A percentile compares a stretch with the other conserved stretches of the same genome.
These are phyloP conservation scores for Tiliacea aurago DNA, from an alignment of 2,888 invertebrate genomes.

Conservation along the genomic window DNA sequence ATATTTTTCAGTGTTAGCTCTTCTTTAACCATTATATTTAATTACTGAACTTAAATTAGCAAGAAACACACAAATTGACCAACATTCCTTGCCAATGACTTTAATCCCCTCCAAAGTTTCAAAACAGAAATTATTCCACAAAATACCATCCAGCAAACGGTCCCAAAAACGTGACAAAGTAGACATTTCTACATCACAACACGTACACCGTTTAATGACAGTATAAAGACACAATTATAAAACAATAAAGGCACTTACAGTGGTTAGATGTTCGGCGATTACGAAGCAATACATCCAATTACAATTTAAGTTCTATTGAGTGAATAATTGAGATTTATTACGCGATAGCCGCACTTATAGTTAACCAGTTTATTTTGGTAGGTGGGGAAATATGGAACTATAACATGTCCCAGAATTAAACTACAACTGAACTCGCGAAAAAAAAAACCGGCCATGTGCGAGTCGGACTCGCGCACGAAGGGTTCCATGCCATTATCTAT, in stretches of 20 bases:
- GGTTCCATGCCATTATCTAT: no score
- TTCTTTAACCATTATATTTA: not conserved
- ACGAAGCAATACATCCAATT: constrained; percentile 56
- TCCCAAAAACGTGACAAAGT: constrained; percentile 30
- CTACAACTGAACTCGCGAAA: no score
- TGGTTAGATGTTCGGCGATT: constrained; percentile 58
- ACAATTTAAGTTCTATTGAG: constrained; percentile 58
- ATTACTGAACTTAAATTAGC: not conserved
- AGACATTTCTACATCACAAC: constrained; percentile 37
- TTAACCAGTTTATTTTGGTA: constrained; percentile 2
- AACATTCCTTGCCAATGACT: not conserved
- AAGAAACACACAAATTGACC: not conserved
- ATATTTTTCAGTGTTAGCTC: not conserved
- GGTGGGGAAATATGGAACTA: no score
- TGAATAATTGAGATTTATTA: constrained; percentile 72
- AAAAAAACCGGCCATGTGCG: no score
- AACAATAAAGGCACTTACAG: constrained; percentile 51
- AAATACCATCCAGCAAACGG: constrained; percentile 20
- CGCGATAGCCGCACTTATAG: constrained; percentile 32
- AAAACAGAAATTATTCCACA: constrained; percentile 3
- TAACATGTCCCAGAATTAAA: no score
- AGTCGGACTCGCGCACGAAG: no score
- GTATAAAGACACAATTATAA: constrained; percentile 50
- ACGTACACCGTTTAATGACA: constrained; percentile 39
- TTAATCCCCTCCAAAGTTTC: not conserved